These are phyloP conservation scores for Cataglyphis albicans DNA, from an alignment of 2,888 invertebrate genomes.

Conservation along the genomic window DNA sequence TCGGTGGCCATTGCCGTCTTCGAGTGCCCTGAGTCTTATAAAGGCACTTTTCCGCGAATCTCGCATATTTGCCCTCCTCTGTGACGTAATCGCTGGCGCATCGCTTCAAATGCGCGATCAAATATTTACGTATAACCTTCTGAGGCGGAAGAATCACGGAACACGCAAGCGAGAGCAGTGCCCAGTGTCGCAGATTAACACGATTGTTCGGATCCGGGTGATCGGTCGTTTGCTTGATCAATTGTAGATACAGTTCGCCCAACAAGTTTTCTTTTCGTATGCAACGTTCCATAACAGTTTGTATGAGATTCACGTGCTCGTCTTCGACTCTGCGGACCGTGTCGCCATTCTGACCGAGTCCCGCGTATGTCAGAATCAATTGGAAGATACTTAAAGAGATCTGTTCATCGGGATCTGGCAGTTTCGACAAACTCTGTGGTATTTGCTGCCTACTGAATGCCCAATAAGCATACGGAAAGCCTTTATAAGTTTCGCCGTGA, in stretches of 20 bases:
- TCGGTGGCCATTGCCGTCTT: slow-evolving; percentile 95
- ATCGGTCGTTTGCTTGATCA: slow-evolving; percentile 97
- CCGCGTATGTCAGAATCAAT: slow-evolving; percentile 95
- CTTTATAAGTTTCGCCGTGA: slow-evolving; percentile 94
- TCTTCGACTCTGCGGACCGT: slow-evolving; percentile 92
- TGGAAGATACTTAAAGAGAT: slow-evolving; percentile 95
- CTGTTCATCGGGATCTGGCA: slow-evolving; percentile 95
- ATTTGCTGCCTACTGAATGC: slow-evolving; percentile 94
- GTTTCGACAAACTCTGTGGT: slow-evolving; percentile 93
- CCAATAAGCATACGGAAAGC: slow-evolving; percentile 95
- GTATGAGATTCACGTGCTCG: slow-evolving; percentile 95
- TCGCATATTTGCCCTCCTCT: slow-evolving; percentile 97
- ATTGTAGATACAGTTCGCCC: slow-evolving; percentile 96
- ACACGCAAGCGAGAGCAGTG: slow-evolving; percentile 92
- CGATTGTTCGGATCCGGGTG: slow-evolving; percentile 95
- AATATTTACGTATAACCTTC: slow-evolving; percentile 93
- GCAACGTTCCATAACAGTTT: slow-evolving; percentile 95
- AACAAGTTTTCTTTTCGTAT: slow-evolving; percentile 95
- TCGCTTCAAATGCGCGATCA: slow-evolving; percentile 95
- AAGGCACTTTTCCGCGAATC: slow-evolving; percentile 96
- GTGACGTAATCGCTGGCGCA: slow-evolving; percentile 95
- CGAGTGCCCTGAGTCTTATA: slow-evolving; percentile 91
- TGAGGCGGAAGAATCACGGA: slow-evolving; percentile 95
- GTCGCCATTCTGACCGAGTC: slow-evolving; percentile 91
- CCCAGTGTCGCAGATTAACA: slow-evolving; percentile 97